Percentiles rank a stretch among this genome's conserved stretches.
Evolutionary conservation across 2,888 invertebrate genomes (phyloP).

Genomic region (Archaeoteleia sp.): DNA sequence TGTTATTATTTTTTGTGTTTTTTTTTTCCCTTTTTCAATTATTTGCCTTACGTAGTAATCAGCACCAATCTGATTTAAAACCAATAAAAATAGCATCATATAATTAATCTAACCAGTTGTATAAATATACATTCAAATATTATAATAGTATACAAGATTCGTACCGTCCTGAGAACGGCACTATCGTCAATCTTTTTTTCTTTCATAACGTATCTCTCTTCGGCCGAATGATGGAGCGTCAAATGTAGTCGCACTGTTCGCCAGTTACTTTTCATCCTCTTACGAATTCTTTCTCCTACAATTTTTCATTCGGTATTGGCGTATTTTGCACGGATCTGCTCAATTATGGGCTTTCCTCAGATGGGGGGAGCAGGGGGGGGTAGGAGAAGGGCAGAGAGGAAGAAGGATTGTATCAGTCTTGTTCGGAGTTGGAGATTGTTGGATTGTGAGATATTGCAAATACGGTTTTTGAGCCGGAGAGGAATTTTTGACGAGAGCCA

Average conservation of each 20-base stretch:
- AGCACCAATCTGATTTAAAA: conserved; percentile 75
- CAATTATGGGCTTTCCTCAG: conserved; percentile 36
- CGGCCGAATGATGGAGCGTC: conserved; percentile 33
- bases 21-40: conserved; percentile 48
- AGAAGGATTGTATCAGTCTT: too few relatives aligned
- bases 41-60: conserved; percentile 61
- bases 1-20: conserved; percentile 23
- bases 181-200: conserved; percentile 38
- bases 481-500: too few relatives aligned
- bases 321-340: conserved; percentile 39
- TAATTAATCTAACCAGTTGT: conserved; percentile 73
- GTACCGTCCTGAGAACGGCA: conserved; percentile 54
- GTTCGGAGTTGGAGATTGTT: too few relatives aligned
- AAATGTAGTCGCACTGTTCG: conserved; percentile 2
- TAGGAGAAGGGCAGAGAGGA: not conserved
- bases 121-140: conserved; percentile 75
- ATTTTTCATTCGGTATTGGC: too few relatives aligned
- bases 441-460: too few relatives aligned
- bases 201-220: conserved; percentile 42
- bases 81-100: conserved; percentile 73
- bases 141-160: conserved; percentile 74
- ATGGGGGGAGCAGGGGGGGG: not conserved
- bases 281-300: too few relatives aligned
- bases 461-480: not conserved
- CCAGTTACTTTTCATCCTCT: conserved; percentile 4